Base-by-base conservation (phyloP, 1,140 invertebrate genomes). In the Agrypnia vestita region DNA sequence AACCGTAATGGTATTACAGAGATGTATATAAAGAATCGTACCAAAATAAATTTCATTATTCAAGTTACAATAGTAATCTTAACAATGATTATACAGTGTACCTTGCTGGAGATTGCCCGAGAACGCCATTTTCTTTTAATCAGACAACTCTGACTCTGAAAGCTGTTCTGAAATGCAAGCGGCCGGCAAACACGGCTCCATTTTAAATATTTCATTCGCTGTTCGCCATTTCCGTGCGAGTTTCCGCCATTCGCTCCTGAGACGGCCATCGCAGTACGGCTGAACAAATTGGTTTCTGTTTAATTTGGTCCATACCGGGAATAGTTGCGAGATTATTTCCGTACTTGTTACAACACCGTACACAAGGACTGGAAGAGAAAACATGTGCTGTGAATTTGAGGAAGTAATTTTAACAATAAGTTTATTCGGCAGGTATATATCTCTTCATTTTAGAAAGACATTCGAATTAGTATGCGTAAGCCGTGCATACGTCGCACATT, bases 181-280 rank as follows among this genome's bases (percentile, higher is more conserved):
- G 35, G 61, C 35, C 9, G 13, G 61, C 35, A n/a, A 25, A 35
- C 35, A 15, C 49, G 21, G 11, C 61, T 9, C n/a, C 35, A 64
- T 43, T 43, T 64, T 25, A 43, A 64, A 64, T 64, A 64, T 35
- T 64, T 64, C 35, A 64, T 64, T 64, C 19, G 19, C 21, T 64
- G 0, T 43, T 12, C 61, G 61, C 21, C 61, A 64, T 64, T 35
- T 6, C 61, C 9, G 35, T 43, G n/a, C 61, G 9, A 43, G 61
- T 25, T 12, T n/a, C 35, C 61, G 49, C 49, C 11, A 51, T 13
- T 51, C n/a, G 49, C 61, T 64, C 61, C 19, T 10, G 61, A 21
- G 55, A 21, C 53, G 53, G 55, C 55, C 17, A 59, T 59, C 15
- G 12, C 55, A 10, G 55, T 59, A 59, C 55, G 55, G 15, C 21